Base-by-base conservation (phyloP, 2,888 invertebrate genomes). In the Aromia moschata region DNA sequence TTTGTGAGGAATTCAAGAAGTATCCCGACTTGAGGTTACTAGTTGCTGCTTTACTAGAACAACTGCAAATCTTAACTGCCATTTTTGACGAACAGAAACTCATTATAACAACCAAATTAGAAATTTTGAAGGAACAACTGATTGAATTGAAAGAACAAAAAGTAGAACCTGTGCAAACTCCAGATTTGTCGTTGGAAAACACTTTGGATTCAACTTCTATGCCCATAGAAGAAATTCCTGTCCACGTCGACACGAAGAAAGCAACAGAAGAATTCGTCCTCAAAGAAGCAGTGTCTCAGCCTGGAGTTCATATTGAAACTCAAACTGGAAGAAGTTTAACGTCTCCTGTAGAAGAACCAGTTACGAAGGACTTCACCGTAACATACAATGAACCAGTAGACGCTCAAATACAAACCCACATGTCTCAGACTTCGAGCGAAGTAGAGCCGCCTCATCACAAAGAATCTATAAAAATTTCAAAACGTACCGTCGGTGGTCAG, bases 171-270 rank as follows among this genome's bases (percentile, higher is more conserved):
- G 56, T 75, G 69, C 64, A 68, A 38, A 70, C 73, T 40, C 72
- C 74, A 3, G 84, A 86, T 55, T 84, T 86, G 16, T 77, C 76
- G 1, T 81, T 85, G 70, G 86, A 85, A 30, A 86, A 86, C 69
- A 89, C 89, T 3, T 84, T 90, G 43, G 89, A 89, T 77, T 89
- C 89, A 0, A 62, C 71, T 14, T 88, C 89, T 52, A 89, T 90
- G 87, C 89, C 89, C 1, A 88, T 89, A 76, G 89, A 90, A 79
- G 84, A 88, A 70, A 83, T 84, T 14, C 74, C 74, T 14, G 66
- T 76, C 2, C 73, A 71, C 37, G 60, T 68, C 2, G 74, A 74
- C 11, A 64, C 66, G 0, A 74, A 73, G 54, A 65, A 67, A 53
- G 33, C 67, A 33, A 63, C 60, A 5, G 60, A 66, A 46, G 70